phyloP scores from a whole-genome alignment of 2,113 vertebrate genomes.

The Channa argus region DNA sequence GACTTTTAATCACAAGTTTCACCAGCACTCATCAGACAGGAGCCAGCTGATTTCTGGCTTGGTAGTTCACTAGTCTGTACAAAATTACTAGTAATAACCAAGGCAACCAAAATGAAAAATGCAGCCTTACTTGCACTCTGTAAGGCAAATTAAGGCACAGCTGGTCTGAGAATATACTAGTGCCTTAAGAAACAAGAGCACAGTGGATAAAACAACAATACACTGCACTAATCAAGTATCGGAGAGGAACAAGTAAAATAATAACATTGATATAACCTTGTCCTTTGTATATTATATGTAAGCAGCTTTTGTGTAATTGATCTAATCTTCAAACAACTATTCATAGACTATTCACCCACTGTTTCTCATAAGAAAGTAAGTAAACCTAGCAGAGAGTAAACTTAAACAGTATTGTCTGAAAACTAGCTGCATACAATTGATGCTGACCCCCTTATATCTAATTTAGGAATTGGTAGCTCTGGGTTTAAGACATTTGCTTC shows the following conservation, averaged over 20 bases:
- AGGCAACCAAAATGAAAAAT: constrained; percentile 53
- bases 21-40: constrained; percentile 47
- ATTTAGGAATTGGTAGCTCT: no score
- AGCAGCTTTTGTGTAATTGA: no score
- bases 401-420: no score
- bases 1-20: constrained; percentile 73
- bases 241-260: background rate
- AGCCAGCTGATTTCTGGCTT: constrained; percentile 50
- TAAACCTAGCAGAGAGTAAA: no score
- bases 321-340: no score
- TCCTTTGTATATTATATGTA: no score
- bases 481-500: background rate
- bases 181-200: background rate
- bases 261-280: background rate
- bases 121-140: background rate
- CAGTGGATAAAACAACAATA: background rate
- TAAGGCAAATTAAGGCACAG: background rate
- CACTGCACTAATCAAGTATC: background rate
- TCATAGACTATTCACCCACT: no score
- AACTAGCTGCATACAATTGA: no score
- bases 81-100: constrained; percentile 53
- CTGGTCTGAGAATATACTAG: no score
- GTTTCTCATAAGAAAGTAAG: no score
- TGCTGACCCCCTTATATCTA: no score
- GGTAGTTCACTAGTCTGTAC: constrained; percentile 46